phyloP scores from a whole-genome alignment of 2,888 invertebrate species.

The Drosophila robusta region DNA sequence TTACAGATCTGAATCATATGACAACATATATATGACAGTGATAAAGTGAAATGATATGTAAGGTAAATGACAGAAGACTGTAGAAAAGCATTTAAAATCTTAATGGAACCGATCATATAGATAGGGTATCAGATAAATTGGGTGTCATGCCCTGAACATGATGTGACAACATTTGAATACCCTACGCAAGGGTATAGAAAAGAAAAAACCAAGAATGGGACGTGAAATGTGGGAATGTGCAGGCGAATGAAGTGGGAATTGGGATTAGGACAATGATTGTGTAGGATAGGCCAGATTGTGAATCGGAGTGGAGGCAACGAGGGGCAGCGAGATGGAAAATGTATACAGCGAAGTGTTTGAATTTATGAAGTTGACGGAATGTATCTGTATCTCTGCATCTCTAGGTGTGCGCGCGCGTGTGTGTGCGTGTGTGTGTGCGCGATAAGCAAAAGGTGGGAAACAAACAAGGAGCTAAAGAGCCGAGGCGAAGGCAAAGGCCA shows the following conservation, averaged over 20 bases:
- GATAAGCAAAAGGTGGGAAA: conserved; percentile 60
- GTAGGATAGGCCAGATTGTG: conserved; percentile 9
- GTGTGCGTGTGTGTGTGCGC: conserved; percentile 25
- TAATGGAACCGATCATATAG: not conserved
- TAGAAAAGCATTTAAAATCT: too few species aligned
- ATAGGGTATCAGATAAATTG: conserved; percentile 2
- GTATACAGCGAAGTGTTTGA: conserved; percentile 51
- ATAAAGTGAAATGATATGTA: too few species aligned
- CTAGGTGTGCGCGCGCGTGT: conserved; percentile 19
- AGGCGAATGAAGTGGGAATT: conserved; percentile 41
- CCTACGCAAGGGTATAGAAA: conserved; percentile 3
- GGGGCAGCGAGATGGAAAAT: not conserved
- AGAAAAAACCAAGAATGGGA: conserved; percentile 2
- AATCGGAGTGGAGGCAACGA: not conserved
- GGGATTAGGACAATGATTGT: conserved; percentile 61
- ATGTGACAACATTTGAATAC: conserved; percentile 33
- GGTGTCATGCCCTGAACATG: conserved; percentile 4
- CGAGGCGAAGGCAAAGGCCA: conserved; percentile 35
- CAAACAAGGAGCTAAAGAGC: conserved; percentile 52
- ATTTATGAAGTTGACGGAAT: conserved; percentile 61
- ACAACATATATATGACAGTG: too few species aligned
- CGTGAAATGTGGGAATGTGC: conserved; percentile 8
- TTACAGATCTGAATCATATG: too few species aligned
- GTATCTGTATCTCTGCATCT: conserved; percentile 52
- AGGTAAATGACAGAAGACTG: too few species aligned